phyloP scores from a whole-genome alignment of 2,113 vertebrate genomes.

The Otocyon megalotis region DNA sequence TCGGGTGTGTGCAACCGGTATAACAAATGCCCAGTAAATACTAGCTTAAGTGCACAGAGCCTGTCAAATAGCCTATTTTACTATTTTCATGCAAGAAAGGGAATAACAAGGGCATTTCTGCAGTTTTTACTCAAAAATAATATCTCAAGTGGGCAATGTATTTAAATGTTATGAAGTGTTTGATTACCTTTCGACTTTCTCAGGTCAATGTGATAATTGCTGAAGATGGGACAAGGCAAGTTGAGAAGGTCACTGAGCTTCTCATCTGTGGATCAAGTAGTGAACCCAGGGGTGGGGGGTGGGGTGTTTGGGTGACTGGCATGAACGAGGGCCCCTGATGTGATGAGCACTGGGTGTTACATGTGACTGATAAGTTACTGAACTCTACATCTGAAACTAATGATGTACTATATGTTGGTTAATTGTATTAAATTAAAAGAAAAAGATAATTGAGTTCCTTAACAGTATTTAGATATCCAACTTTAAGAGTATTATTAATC shows the following conservation, averaged over 20 bases:
- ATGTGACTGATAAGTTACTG: too few relatives aligned
- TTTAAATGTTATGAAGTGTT: background rate
- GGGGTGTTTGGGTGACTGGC: too few relatives aligned
- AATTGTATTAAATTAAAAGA: background rate
- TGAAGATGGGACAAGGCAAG: background rate
- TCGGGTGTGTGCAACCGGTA: background rate
- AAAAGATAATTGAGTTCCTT: background rate
- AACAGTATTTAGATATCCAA: background rate
- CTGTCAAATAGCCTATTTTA: background rate
- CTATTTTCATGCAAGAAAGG: background rate
- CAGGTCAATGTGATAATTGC: accelerated
- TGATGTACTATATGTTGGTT: too few relatives aligned
- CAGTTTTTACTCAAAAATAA: background rate
- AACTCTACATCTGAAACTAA: too few relatives aligned
- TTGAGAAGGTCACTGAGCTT: background rate
- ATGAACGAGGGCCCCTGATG: too few relatives aligned
- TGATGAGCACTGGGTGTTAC: too few relatives aligned
- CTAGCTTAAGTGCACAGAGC: background rate
- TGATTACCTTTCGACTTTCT: accelerated
- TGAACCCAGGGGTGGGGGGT: background rate
- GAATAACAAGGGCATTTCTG: background rate
- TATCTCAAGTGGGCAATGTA: background rate
- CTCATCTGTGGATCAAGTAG: background rate
- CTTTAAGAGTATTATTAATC: background rate
- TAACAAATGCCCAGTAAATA: background rate